phyloP scores from a whole-genome alignment of 2,113 vertebrate genomes.

The Pomatostomus ruficeps region DNA sequence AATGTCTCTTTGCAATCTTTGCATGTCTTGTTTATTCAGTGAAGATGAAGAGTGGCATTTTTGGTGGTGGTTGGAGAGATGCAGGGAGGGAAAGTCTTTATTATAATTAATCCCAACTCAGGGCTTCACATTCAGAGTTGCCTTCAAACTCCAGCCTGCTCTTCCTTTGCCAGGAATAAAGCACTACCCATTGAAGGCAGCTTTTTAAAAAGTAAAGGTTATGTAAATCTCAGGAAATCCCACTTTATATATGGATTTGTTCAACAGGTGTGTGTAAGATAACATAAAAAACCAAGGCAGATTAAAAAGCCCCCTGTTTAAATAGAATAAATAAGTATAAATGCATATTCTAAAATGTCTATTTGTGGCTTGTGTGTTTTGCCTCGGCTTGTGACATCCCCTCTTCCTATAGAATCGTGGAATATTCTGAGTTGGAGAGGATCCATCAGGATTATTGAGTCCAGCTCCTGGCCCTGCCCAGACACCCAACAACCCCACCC shows the following conservation, averaged over 20 bases:
- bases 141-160: background rate
- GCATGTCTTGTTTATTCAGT: rapidly evolving
- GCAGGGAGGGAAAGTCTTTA: background rate
- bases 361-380: background rate
- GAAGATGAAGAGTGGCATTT: background rate
- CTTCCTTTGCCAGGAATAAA: background rate
- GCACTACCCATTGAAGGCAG: background rate
- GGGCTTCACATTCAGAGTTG: background rate
- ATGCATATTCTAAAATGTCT: background rate
- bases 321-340: background rate
- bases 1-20: background rate
- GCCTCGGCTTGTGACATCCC: background rate
- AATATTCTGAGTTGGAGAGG: background rate
- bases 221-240: constrained; percentile 33
- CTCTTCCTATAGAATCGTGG: background rate
- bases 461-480: rapidly evolving
- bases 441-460: rapidly evolving
- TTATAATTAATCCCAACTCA: background rate
- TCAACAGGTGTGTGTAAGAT: background rate
- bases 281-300: background rate
- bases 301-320: background rate
- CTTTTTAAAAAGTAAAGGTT: background rate
- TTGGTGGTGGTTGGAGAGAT: background rate
- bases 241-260: constrained; percentile 13
- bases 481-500: rapidly evolving